Evolutionary conservation across 2,888 invertebrate genomes (phyloP).

Genomic region (Spodoptera exigua): DNA sequence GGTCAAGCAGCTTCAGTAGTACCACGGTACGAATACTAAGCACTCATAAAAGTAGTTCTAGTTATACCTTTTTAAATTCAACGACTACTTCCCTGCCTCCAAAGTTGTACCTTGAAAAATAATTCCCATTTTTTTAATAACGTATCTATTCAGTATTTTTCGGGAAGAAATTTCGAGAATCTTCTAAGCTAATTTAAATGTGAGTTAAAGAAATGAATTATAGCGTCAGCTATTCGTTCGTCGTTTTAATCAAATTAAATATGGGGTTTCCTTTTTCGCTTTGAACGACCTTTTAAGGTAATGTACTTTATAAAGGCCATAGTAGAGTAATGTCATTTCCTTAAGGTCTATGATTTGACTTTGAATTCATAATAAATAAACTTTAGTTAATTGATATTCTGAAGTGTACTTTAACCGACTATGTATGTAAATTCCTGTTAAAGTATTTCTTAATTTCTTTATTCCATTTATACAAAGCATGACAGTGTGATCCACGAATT

Average conservation of each 20-base stretch:
- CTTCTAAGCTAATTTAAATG: conserved; percentile 25
- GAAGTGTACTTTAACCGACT: too few species aligned
- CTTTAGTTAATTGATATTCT: too few species aligned
- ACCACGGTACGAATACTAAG: conserved; percentile 51
- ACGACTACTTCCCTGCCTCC: conserved; percentile 21
- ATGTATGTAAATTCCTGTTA: too few species aligned
- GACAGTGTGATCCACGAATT: too few species aligned
- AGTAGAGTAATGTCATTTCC: too few species aligned
- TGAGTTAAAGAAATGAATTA: conserved; percentile 14
- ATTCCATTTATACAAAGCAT: too few species aligned
- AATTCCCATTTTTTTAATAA: conserved; percentile 29
- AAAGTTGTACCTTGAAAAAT: conserved; percentile 30
- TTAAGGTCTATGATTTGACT: neutral
- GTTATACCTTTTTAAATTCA: conserved; percentile 43
- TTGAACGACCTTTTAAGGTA: conserved; percentile 4
- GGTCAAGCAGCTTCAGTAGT: conserved; percentile 53
- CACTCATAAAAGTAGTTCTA: conserved; percentile 34
- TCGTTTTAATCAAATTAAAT: conserved; percentile 30
- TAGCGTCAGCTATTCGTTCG: conserved; percentile 5
- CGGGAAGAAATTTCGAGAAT: neutral
- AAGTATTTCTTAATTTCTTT: too few species aligned
- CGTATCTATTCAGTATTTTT: conserved; percentile 11
- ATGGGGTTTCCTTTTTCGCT: conserved; percentile 10
- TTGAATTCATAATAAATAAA: neutral
- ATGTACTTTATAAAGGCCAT: neutral